Base-by-base conservation (phyloP, 2,797 vertebrate species). In the Poecilia picta region DNA sequence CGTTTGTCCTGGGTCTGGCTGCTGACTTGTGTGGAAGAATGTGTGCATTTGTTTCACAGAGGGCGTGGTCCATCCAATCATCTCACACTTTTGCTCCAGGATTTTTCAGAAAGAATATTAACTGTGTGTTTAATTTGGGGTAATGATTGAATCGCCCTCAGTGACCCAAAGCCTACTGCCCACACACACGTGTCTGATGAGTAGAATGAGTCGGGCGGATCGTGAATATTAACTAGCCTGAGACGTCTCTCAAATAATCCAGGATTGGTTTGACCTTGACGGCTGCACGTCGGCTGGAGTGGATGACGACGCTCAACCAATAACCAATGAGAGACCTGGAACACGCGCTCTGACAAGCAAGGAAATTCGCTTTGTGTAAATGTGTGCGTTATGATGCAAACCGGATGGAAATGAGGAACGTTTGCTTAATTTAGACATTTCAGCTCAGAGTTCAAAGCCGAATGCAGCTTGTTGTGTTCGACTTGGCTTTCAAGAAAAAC, bases 51-150 rank as follows among this genome's bases (percentile, higher is more conserved):
- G 51, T 47, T 45, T 33, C 53, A 46, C 20, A 36, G 43, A 45
- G 25, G 51, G 11, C 2, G 51, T 25, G n/a, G 41, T 46, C 23
- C 74, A 72, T 77, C 86, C 85, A 81, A 87, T 80, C 73, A 85
- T 83, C 83, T 81, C 73, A 85, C 57, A 36, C 83, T 39, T 78
- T 39, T 73, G 76, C 85, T 81, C 47, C 83, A 76, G 83, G 81
- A 74, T 83, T 89, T 89, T 90, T 89, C 89, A 78, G 72, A 89
- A 82, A 83, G 89, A 92, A 94, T 92, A 91, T 91, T 88, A 94
- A 93, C 84, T 82, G 72, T 81, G 79, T 83, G 80, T 90, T 93
- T 90, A 90, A 91, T 91, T 90, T 90, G 90, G 72, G 88, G 81
- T 81, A 88, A 83, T 28, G 64, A 89, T 82, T 83, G 82, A 85